A percentile compares a stretch with the other conserved stretches of the same genome.
phyloP scores from a whole-genome alignment of 2,797 vertebrate species.

The Rachycentron canadum region DNA sequence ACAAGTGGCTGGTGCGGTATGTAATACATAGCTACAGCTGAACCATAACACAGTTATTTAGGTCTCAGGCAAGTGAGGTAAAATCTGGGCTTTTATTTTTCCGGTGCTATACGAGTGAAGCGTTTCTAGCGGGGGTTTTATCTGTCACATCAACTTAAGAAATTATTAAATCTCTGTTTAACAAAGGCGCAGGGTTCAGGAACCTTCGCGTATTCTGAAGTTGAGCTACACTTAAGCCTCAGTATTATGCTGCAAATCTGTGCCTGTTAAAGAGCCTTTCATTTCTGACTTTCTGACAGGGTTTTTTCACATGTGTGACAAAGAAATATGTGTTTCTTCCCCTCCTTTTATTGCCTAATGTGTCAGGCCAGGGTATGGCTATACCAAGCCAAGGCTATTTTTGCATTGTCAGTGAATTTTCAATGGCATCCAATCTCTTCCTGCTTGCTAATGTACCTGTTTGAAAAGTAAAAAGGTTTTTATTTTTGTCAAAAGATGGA shows the following conservation, averaged over 20 bases:
- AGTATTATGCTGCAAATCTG: conserved; percentile 10
- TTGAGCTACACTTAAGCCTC: conserved; percentile 22
- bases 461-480: conserved; percentile 37
- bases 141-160: conserved; percentile 45
- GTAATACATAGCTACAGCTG: conserved; percentile 18
- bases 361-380: neutral
- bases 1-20: conserved; percentile 50
- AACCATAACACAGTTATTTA: conserved; percentile 49
- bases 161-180: conserved; percentile 35
- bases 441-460: conserved; percentile 37
- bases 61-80: conserved; percentile 31
- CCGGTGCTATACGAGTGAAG: conserved; percentile 24
- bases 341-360: neutral
- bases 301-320: neutral
- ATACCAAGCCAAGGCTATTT: conserved; percentile 9
- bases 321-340: neutral
- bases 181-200: conserved; percentile 30
- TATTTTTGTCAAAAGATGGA: conserved; percentile 44
- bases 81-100: conserved; percentile 2
- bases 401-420: conserved; percentile 9
- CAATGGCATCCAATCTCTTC: neutral
- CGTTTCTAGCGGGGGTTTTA: conserved; percentile 21
- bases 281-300: conserved; percentile 1
- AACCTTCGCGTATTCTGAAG: conserved; percentile 12
- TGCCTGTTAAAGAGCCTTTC: neutral